Evolutionary conservation across 1,140 invertebrate genomes (phyloP), one percentile per base, ranked within the genome.

Genomic region (Arion vulgaris): DNA sequence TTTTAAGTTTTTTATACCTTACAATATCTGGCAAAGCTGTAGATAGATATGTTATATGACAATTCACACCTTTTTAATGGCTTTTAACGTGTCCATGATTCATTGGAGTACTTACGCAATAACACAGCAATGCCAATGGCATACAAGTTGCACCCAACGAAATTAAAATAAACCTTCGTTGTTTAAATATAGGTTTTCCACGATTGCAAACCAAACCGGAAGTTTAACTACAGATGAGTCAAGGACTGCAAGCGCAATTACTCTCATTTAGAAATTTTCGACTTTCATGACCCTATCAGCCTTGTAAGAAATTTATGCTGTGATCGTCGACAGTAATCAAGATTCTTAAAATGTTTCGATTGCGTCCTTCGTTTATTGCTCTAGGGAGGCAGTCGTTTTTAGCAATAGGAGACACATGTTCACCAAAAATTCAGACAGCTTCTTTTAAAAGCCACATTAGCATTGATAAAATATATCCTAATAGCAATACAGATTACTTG

Each of bases 381-480:
- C 51, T 57, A 23, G 9, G 23, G 17, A 66, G 62, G 28, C 62
- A 66, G n/a, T 66, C 32, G n/a, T 32, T 32, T 28, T 66, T 28
- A 32, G 17, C 32, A 13, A 66, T 66, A 32, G 32, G 32, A 26
- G 32, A 73, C 26, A 38, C 1, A 73, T 41, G 71, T 41, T 73
- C 41, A 39, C 38, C 71, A 76, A 78, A 62, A 62, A n/a, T 41
- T 19, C 53, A 57, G 34, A 38, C 51, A 7, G 62, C 53, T 5
- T 15, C 41, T 7, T 80, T 69, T 49, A 81, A 81, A 74, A 81
- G 80, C 39, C 41, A 81, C 41, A 7, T 74, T 1, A 81, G 71
- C 51, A 36, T 81, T 45, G 80, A 81, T 34, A 81, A 81, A 74
- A 32, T 81, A 32, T 81, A 74, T 57, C 80, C 80, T 0, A 38